Evolutionary conservation across 2,888 invertebrate genomes (phyloP).

Genomic region (Parelbella ahira): DNA sequence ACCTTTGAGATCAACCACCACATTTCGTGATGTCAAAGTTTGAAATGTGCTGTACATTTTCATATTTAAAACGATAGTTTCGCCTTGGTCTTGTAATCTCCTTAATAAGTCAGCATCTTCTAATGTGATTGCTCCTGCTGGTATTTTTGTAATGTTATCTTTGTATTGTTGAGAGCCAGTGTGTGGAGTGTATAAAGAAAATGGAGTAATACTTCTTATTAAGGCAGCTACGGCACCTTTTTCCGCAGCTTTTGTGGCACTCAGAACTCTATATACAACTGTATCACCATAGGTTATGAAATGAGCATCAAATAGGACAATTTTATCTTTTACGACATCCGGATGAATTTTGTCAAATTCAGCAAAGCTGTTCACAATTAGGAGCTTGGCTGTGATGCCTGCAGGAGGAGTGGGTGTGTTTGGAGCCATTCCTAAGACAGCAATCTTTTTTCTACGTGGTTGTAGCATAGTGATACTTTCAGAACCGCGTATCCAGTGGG

Average conservation of each 20-base stretch:
- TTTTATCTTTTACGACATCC: conserved; percentile 82
- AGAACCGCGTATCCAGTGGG: conserved; percentile 79
- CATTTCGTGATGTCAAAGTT: conserved; percentile 86
- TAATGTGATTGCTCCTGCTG: conserved; percentile 85
- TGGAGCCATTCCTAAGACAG: conserved; percentile 84
- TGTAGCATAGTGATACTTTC: conserved; percentile 82
- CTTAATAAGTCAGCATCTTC: conserved; percentile 88
- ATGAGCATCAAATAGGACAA: conserved; percentile 86
- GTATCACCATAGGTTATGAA: conserved; percentile 83
- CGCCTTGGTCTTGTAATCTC: conserved; percentile 80
- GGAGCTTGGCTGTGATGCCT: conserved; percentile 85
- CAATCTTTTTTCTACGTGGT: conserved; percentile 81
- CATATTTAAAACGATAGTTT: conserved; percentile 62
- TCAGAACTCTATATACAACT: conserved; percentile 82
- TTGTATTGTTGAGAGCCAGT: conserved; percentile 85
- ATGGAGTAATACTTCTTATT: conserved; percentile 86
- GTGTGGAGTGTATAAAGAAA: conserved; percentile 87
- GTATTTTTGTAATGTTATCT: conserved; percentile 82
- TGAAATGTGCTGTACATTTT: conserved; percentile 84
- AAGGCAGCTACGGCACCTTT: conserved; percentile 87
- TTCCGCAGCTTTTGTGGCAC: conserved; percentile 84
- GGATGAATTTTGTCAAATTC: conserved; percentile 78
- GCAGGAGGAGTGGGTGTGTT: conserved; percentile 84
- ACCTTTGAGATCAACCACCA: conserved; percentile 84
- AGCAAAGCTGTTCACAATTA: conserved; percentile 85